Conservation (phyloP, 1,140 invertebrate genomes). For the Sarcophaga peregrina region DNA sequence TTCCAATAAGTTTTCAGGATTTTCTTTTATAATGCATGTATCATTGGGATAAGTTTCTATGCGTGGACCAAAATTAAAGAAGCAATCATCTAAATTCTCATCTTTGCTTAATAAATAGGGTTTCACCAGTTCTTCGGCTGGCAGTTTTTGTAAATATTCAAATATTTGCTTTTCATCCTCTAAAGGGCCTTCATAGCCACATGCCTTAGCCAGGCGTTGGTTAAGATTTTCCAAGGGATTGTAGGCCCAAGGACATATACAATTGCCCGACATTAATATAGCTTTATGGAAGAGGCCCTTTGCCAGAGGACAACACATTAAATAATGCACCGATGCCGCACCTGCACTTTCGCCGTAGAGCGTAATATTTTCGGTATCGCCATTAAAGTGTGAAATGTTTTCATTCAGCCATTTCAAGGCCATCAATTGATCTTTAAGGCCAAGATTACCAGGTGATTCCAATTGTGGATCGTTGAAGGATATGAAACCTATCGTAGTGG, state of each 20-base stretch:
- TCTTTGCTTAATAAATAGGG: conserved; percentile 53
- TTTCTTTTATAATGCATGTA: conserved; percentile 51
- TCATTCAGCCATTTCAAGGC: conserved; percentile 62
- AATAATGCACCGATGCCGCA: conserved; percentile 65
- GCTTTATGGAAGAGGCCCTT: conserved; percentile 68
- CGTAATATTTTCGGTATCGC: conserved; percentile 59
- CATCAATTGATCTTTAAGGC: conserved; percentile 69
- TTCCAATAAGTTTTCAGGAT: conserved; percentile 51
- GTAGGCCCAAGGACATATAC: conserved; percentile 68
- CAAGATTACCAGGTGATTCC: conserved; percentile 70
- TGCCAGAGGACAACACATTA: conserved; percentile 69
- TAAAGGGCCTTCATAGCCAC: conserved; percentile 48
- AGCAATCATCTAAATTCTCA: conserved; percentile 56
- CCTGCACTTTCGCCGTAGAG: conserved; percentile 65
- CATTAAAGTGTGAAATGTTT: conserved; percentile 62
- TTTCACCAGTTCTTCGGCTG: conserved; percentile 50
- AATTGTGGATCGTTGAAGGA: conserved; percentile 65
- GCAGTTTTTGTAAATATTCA: conserved; percentile 52
- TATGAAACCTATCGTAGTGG: conserved; percentile 70
- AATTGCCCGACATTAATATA: conserved; percentile 69
- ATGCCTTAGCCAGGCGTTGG: conserved; percentile 50
- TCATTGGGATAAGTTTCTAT: conserved; percentile 57
- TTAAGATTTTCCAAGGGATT: conserved; percentile 50
- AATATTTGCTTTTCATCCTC: conserved; percentile 50
- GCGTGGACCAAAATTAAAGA: conserved; percentile 59